phyloP scores from a whole-genome alignment of 1,140 invertebrate genomes.

The Zaprionus vittiger region DNA sequence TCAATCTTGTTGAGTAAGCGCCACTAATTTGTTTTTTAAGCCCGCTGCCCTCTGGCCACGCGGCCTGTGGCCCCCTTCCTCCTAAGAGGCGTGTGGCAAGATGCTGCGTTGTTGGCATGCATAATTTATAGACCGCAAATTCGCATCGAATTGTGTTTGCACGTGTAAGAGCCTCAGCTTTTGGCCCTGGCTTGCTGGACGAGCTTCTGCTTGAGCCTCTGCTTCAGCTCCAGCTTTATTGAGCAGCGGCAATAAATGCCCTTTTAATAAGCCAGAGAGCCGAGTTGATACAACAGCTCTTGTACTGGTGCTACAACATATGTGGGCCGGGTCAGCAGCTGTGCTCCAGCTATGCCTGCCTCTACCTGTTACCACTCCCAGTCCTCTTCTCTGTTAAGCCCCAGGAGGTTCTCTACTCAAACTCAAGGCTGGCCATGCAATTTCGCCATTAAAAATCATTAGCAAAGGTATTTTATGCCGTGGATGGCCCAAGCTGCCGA shows the following conservation, averaged over 20 bases:
- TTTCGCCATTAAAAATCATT: conserved; percentile 82
- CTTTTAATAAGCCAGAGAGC: conserved; percentile 58
- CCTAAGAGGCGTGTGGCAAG: background rate
- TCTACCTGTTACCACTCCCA: background rate
- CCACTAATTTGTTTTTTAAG: conserved; percentile 79
- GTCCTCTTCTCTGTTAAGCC: background rate
- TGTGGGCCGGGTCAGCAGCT: background rate
- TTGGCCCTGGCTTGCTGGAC: background rate
- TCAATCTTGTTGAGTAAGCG: conserved; percentile 80
- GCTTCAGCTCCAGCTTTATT: conserved; percentile 5
- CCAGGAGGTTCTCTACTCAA: background rate
- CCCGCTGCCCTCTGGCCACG: conserved; percentile 22
- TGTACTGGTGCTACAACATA: conserved; percentile 22
- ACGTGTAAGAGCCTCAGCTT: conserved; percentile 39
- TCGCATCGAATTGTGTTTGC: conserved; percentile 49
- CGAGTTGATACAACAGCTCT: background rate
- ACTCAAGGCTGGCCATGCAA: conserved; percentile 61
- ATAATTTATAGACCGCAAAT: conserved; percentile 77
- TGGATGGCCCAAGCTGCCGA: conserved; percentile 32
- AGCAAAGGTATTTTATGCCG: conserved; percentile 65
- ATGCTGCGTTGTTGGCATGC: conserved; percentile 50
- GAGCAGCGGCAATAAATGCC: conserved; percentile 57
- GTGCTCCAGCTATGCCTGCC: background rate
- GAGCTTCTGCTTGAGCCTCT: background rate
- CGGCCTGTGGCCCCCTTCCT: background rate